Base-by-base conservation (phyloP, 2,888 invertebrate genomes). In the Geophilus truncorum region DNA sequence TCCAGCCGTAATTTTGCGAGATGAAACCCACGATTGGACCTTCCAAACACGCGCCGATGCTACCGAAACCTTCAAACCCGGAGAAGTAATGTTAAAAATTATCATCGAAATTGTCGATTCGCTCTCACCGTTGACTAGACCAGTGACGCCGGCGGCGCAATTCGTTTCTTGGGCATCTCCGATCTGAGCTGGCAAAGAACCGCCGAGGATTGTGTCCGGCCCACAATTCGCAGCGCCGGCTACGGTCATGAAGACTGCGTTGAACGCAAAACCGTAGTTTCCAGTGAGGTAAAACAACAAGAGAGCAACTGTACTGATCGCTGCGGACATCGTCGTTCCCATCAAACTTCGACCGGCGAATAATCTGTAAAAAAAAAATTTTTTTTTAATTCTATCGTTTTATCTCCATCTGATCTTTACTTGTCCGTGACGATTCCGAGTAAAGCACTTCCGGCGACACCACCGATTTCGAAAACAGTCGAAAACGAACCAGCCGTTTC, bases 401-500 rank as follows among this genome's bases (percentile, higher is more conserved):
- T 7, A n/a, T 2, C 3, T 15, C n/a, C 10, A n/a, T 10, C 2
- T 21, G 0, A 12, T 10, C 1, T 18, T 70, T 40, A 81, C 86
- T 84, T 85, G 81, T 88, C 88, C 32, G 88, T 84, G 21, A 87
- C 83, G 40, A 87, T 81, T 15, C 89, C 89, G 81, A 88, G 86
- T 0, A 85, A 81, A 45, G 87, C 87, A 83, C 87, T 87, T 0
- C 89, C 89, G 4, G 86, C 30, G 0, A 87, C 87, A 21, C 88
- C 89, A n/a, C 89, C 89, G 34, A 88, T 85, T 83, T 89, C 89
- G 85, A 89, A 89, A 21, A 86, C 84, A 2, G 88, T 87, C 23
- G 88, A 88, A 83, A 88, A 86, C 83, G 87, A 82, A 3, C 89
- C 89, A 23, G 88, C 88, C 82, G 85, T 84, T 75, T 85, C 84